Percentiles rank a stretch among this genome's conserved stretches.
Conservation (phyloP, 2,797 vertebrate genomes). For the Channallabes apus region DNA sequence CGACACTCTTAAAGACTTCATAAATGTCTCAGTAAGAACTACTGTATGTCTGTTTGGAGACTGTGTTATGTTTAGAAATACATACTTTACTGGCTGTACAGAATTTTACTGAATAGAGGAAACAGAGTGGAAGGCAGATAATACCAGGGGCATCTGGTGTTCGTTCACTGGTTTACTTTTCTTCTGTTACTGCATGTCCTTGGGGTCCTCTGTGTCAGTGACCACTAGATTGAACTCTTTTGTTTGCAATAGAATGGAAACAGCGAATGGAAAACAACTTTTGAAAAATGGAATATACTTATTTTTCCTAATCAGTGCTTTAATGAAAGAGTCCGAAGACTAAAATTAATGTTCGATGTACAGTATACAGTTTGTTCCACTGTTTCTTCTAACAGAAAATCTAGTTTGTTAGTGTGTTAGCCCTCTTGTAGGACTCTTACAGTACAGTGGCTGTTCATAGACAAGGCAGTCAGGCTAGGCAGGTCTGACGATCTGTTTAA, state of each 20-base stretch:
- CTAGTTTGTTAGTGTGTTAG: not conserved
- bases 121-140: conserved; percentile 13
- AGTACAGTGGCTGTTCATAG: not conserved
- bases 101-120: conserved; percentile 11
- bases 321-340: not conserved
- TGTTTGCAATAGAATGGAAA: too few species aligned
- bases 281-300: not conserved
- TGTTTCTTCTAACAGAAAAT: not conserved
- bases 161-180: conserved; percentile 5
- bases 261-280: not conserved
- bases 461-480: not conserved
- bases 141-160: not conserved
- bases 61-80: conserved; percentile 2
- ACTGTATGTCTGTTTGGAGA: not conserved
- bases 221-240: not conserved
- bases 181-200: conserved; percentile 17
- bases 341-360: not conserved
- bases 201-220: conserved; percentile 1
- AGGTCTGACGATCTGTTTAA: not conserved
- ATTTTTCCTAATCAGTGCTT: not conserved
- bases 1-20: not conserved
- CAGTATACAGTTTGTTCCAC: not conserved
- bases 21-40: not conserved
- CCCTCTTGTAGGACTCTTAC: not conserved
- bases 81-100: not conserved